Evolutionary conservation across 2,113 vertebrate genomes (phyloP).

Genomic region (Oceanodroma tethys): DNA sequence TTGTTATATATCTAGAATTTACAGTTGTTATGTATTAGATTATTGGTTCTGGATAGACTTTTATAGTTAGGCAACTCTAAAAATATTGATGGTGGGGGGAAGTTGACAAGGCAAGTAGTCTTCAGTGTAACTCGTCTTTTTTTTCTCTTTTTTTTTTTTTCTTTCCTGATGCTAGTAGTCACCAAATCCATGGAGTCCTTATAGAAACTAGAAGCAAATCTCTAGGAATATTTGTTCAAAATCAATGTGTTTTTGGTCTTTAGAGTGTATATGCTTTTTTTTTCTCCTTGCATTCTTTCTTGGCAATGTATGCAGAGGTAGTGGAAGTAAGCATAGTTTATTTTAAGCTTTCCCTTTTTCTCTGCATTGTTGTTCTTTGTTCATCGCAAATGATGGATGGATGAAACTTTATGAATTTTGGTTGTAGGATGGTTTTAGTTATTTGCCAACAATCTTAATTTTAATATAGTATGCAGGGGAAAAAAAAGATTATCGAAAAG

Average conservation of each 20-base stretch:
- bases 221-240: background rate
- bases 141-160: no score
- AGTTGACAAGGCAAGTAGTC: background rate
- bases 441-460: background rate
- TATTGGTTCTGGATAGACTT: background rate
- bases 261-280: rapidly evolving
- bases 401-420: background rate
- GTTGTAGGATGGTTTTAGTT: background rate
- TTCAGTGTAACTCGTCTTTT: background rate
- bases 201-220: background rate
- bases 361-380: background rate
- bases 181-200: background rate
- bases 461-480: background rate
- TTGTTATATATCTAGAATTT: background rate
- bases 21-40: background rate
- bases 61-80: background rate
- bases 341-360: background rate
- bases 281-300: background rate
- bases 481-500: background rate
- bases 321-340: background rate
- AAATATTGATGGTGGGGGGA: background rate
- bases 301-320: background rate
- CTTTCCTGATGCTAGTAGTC: background rate
- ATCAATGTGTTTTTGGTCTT: background rate
- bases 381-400: background rate